A percentile compares a stretch with the other conserved stretches of the same genome.
Conservation (phyloP, 2,888 invertebrate genomes). For the Drosophila macrothrix region DNA sequence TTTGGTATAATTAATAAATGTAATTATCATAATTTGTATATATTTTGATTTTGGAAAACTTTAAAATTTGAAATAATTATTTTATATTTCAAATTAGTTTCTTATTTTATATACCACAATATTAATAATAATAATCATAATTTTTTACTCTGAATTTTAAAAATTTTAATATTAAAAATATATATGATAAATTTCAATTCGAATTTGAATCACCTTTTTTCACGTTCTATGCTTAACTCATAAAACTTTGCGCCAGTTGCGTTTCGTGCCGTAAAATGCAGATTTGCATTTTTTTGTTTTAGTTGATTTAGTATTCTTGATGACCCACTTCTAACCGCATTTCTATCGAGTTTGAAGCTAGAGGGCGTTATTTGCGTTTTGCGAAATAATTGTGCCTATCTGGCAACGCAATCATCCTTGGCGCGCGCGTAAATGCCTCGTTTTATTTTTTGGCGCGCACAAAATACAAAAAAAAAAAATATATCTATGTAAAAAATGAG, state of each 20-base stretch:
- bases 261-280: conserved; percentile 47
- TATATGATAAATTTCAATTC: background rate
- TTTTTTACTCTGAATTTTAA: background rate
- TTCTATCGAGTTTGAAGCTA: conserved; percentile 24
- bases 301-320: conserved; percentile 34
- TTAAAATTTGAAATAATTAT: background rate
- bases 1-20: background rate
- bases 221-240: conserved; percentile 27
- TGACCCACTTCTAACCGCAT: conserved; percentile 54
- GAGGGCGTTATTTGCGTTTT: conserved; percentile 16
- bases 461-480: conserved; percentile 1
- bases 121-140: background rate
- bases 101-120: background rate
- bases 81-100: background rate
- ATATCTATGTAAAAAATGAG: conserved; percentile 19
- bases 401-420: conserved; percentile 51
- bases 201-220: background rate
- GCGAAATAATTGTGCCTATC: conserved; percentile 13
- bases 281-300: conserved; percentile 13
- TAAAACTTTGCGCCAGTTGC: conserved; percentile 49
- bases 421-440: conserved; percentile 44
- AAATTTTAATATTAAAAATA: background rate
- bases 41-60: background rate
- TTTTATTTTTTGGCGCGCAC: conserved; percentile 71
- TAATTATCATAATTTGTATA: background rate